Conservation (phyloP, 23 tunicate species). For the Oikopleura dioica region DNA sequence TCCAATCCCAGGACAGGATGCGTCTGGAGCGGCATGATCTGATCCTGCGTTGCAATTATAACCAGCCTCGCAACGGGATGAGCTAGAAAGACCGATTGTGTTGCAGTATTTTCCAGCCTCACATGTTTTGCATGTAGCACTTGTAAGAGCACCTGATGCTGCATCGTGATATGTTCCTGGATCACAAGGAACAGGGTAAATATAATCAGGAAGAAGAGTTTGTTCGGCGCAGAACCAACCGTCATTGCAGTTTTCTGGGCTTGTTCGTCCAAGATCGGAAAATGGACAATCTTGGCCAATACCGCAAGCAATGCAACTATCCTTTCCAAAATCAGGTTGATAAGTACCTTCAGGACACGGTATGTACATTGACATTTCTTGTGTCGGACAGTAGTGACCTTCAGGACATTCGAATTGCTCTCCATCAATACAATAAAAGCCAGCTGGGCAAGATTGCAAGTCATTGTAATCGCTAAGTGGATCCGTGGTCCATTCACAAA, state of each 20-base stretch:
- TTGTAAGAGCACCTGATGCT: not conserved
- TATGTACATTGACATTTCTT: no score
- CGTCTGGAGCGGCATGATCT: conserved; percentile 17
- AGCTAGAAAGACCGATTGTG: conserved; percentile 16
- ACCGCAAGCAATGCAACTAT: not conserved
- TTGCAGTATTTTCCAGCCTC: conserved; percentile 50
- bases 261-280: conserved; percentile 33
- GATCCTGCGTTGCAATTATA: conserved; percentile 35
- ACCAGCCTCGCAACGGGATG: not conserved
- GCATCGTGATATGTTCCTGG: conserved; percentile 47
- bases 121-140: conserved; percentile 26
- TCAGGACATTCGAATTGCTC: conserved; percentile 21
- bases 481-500: no score
- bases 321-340: not conserved
- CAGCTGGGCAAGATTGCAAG: conserved; percentile 82
- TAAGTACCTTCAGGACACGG: not conserved
- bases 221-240: conserved; percentile 43
- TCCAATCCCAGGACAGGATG: conserved; percentile 13
- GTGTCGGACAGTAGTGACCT: conserved; percentile 68
- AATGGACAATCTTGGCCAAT: not conserved
- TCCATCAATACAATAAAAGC: conserved; percentile 57
- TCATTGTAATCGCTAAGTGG: no score
- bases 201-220: no score
- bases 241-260: conserved; percentile 27
- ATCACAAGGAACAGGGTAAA: conserved; percentile 31